These are phyloP conservation scores for Huso huso DNA, from an alignment of 2,797 vertebrate species.

Conservation along the genomic window DNA sequence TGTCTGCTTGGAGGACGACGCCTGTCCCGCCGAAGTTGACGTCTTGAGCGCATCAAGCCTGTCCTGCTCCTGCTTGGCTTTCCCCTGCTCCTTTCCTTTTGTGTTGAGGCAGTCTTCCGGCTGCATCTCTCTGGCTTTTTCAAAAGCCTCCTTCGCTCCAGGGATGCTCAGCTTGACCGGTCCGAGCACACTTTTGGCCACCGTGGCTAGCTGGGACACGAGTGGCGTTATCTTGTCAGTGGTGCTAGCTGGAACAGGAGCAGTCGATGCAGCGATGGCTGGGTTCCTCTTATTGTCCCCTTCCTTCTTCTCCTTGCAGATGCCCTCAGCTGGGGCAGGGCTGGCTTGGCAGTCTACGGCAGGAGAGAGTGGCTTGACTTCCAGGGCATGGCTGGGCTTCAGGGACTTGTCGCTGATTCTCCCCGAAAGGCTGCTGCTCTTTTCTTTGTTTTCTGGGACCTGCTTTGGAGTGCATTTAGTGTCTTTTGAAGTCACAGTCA, in stretches of 20 bases:
- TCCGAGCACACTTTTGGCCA: constrained; percentile 63
- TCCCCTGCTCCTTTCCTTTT: constrained; percentile 41
- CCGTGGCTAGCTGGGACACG: constrained; percentile 45
- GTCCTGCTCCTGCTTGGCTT: constrained; percentile 32
- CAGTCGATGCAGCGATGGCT: constrained; percentile 29
- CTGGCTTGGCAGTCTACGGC: constrained; percentile 19
- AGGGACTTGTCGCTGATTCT: constrained; percentile 19
- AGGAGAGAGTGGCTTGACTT: constrained; percentile 18
- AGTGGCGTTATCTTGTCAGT: constrained; percentile 41
- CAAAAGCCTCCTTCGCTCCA: constrained; percentile 37
- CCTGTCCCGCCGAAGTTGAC: constrained; percentile 15
- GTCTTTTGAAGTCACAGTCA: constrained; percentile 27
- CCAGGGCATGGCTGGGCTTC: constrained; percentile 17
- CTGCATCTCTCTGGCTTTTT: constrained; percentile 42
- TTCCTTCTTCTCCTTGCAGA: constrained; percentile 61
- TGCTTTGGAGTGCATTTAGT: constrained; percentile 14
- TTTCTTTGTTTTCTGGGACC: constrained; percentile 8
- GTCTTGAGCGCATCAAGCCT: constrained; percentile 14
- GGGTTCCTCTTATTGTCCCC: constrained; percentile 39
- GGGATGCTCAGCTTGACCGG: constrained; percentile 55
- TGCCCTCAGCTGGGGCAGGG: constrained; percentile 44
- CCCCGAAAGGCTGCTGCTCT: neutral
- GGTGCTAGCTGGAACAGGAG: constrained; percentile 32
- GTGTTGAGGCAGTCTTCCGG: constrained; percentile 28
- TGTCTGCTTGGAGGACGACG: constrained; percentile 29